phyloP scores from a whole-genome alignment of 2,797 vertebrate species.

The Chelmon rostratus region DNA sequence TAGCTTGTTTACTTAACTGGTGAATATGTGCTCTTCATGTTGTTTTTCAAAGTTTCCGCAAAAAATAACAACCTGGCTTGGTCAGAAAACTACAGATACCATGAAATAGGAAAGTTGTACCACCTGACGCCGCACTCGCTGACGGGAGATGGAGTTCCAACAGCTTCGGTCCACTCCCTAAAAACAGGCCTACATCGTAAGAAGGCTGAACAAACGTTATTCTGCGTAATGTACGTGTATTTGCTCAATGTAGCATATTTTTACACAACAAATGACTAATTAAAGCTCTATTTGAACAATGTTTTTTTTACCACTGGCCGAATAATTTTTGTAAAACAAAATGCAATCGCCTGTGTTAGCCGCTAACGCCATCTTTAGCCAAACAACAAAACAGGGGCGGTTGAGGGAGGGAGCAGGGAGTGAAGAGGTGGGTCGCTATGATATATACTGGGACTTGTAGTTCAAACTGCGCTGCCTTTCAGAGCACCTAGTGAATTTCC shows the following conservation, averaged over 20 bases:
- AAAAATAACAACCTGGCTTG: not conserved
- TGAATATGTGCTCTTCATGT: not conserved
- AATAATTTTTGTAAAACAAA: conserved; percentile 80
- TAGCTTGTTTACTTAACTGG: not conserved
- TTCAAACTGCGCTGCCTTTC: conserved; percentile 5
- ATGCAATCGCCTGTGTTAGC: conserved; percentile 85
- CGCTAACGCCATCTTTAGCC: conserved; percentile 90
- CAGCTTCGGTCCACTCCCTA: conserved; percentile 73
- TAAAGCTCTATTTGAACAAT: conserved; percentile 66
- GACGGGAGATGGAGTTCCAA: conserved; percentile 84
- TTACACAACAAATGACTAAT: conserved; percentile 60
- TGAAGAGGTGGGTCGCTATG: conserved; percentile 49
- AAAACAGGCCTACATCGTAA: conserved; percentile 80
- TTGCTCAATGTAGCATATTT: conserved; percentile 64
- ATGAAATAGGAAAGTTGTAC: conserved; percentile 60
- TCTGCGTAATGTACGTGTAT: conserved; percentile 60
- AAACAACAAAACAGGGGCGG: conserved; percentile 83
- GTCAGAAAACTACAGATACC: conserved; percentile 79
- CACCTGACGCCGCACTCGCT: conserved; percentile 76
- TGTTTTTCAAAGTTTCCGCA: conserved; percentile 17
- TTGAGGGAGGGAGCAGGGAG: conserved; percentile 68
- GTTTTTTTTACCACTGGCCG: conserved; percentile 75
- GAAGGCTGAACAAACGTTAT: conserved; percentile 70
- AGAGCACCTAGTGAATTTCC: accelerated
- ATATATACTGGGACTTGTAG: conserved; percentile 80